phyloP scores from a whole-genome alignment of 2,113 vertebrate genomes.

The Xiphophorus maculatus region DNA sequence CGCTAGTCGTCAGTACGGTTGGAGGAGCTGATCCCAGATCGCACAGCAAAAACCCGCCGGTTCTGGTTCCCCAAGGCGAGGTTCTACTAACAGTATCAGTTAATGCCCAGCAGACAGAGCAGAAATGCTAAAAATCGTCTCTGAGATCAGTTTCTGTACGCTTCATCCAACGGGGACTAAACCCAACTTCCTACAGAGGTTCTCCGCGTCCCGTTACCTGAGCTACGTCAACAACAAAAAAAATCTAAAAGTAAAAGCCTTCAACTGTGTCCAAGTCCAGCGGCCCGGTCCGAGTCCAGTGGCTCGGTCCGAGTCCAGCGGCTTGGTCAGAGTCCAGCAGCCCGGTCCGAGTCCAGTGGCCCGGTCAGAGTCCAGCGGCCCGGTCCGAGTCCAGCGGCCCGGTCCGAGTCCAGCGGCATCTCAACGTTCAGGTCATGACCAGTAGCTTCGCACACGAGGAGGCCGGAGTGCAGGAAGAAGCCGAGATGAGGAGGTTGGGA shows the following conservation, averaged over 20 bases:
- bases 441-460: constrained; percentile 61
- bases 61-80: too few species aligned
- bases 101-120: constrained; percentile 56
- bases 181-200: neutral
- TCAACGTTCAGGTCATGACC: constrained; percentile 54
- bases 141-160: too few species aligned
- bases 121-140: constrained; percentile 26
- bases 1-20: constrained; percentile 40
- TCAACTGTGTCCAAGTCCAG: neutral
- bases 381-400: too few species aligned
- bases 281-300: too few species aligned
- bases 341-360: too few species aligned
- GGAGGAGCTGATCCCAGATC: neutral
- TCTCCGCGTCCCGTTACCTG: constrained; percentile 52
- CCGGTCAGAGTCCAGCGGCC: too few species aligned
- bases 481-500: neutral
- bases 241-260: constrained; percentile 38
- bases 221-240: constrained; percentile 60
- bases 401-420: too few species aligned
- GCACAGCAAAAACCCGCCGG: too few species aligned
- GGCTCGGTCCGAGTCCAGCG: too few species aligned
- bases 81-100: neutral
- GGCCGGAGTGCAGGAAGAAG: neutral
- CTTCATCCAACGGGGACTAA: too few species aligned
- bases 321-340: too few species aligned